Conservation (phyloP, 2,113 vertebrate species). For the Ia io region DNA sequence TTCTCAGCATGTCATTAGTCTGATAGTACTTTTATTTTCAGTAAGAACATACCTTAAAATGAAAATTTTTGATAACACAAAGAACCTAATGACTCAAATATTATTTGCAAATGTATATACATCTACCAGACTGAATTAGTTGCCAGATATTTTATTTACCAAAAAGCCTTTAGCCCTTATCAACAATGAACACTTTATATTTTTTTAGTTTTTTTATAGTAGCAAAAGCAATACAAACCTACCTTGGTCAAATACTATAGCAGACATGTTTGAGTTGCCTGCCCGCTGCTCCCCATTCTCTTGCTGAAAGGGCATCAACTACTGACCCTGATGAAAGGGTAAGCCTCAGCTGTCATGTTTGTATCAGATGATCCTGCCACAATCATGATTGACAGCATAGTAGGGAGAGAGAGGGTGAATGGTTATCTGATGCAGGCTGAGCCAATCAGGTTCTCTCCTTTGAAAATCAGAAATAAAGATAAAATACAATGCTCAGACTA, state of each 20-base stretch:
- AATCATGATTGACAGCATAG: not conserved
- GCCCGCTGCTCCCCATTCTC: not conserved
- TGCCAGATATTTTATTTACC: not conserved
- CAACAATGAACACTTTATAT: not conserved
- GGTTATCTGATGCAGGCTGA: not conserved
- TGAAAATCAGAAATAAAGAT: constrained; percentile 15
- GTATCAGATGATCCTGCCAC: not conserved
- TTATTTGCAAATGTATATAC: not conserved
- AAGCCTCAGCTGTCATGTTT: too few species aligned
- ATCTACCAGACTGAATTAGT: not conserved
- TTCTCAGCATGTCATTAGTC: not conserved
- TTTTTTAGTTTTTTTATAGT: not conserved
- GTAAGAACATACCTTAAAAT: not conserved
- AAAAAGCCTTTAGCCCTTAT: not conserved
- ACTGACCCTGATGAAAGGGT: not conserved
- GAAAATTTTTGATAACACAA: not conserved
- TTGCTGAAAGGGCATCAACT: not conserved
- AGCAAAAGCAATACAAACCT: not conserved
- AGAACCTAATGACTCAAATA: not conserved
- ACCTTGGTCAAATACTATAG: not conserved
- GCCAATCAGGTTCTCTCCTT: not conserved
- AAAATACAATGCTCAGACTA: not conserved
- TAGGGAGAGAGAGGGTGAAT: not conserved
- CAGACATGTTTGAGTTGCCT: not conserved
- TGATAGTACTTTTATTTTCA: constrained; percentile 23